Base-by-base conservation (phyloP, 2,888 invertebrate genomes). In the Carterocephalus palaemon region DNA sequence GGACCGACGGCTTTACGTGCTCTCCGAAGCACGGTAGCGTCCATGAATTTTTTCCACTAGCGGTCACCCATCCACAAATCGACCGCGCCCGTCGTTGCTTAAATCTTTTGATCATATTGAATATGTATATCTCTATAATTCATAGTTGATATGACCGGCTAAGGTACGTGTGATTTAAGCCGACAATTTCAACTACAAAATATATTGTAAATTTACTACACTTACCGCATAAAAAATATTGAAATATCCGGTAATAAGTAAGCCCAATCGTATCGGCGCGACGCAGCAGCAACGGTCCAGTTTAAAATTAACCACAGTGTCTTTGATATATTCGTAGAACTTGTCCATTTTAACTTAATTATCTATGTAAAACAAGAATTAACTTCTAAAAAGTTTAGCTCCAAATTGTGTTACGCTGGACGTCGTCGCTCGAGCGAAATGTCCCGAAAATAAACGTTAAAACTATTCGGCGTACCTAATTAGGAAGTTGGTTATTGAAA, bases 401-500 rank as follows among this genome's bases (percentile, higher is more conserved):
- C n/a, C n/a, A n/a, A 34, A 46, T 13, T 40, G 41, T 48, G 32
- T 37, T 32, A 22, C 36, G 33, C 40, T 10, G 9, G 10, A 12
- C 46, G 7, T 32, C 40, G 32, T 16, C 42, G 49, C 50, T 51
- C 39, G 43, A 43, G 31, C 41, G 40, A 57, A 60, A 55, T 60
- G 54, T 48, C 49, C 26, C 55, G 46, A 56, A 64, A 62, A 54
- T 56, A 51, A 37, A 40, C 24, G 43, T 41, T n/a, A 24, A 47
- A 59, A 57, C 55, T 57, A 60, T 59, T 47, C 53, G 48, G 47
- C 45, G 46, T 77, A 76, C 42, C 46, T 76, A 78, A 80, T 77
- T 65, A 80, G 80, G 80, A 81, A 70, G 72, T 54, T 16, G 41
- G 47, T 61, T 56, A 72, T 72, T 74, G 67, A 59, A 63, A 71